Evolutionary conservation across 2,888 invertebrate genomes (phyloP).

Genomic region (Synergus itoensis): DNA sequence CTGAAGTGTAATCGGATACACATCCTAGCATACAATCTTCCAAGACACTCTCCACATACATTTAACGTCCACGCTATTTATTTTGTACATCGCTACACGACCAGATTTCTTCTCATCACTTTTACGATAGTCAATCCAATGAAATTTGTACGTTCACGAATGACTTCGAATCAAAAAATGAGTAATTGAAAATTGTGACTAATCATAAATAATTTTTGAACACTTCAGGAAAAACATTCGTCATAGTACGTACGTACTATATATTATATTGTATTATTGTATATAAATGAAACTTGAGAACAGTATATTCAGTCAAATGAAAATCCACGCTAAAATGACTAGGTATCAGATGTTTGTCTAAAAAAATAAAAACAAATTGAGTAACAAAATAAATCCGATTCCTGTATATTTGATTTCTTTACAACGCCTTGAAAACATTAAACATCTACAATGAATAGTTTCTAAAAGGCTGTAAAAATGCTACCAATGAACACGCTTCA

Average conservation of each 20-base stretch:
- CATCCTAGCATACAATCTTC: conserved; percentile 6
- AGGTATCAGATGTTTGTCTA: background rate
- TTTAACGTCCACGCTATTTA: conserved; percentile 5
- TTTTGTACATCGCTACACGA: conserved; percentile 12
- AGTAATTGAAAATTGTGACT: background rate
- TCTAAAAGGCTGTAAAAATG: conserved; percentile 25
- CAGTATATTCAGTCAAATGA: background rate
- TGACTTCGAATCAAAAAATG: background rate
- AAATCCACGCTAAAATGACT: background rate
- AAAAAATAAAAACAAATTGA: conserved; percentile 43
- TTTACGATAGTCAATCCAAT: conserved; percentile 7
- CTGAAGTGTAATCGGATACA: background rate
- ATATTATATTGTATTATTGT: background rate
- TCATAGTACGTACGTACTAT: background rate
- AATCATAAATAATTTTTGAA: background rate
- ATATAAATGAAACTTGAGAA: background rate
- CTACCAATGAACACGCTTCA: conserved; percentile 5
- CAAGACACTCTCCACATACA: conserved; percentile 5
- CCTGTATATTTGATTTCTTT: conserved; percentile 58
- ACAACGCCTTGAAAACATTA: conserved; percentile 52
- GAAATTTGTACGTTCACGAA: conserved; percentile 8
- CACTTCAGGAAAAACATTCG: background rate
- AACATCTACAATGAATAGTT: conserved; percentile 49
- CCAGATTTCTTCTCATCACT: background rate
- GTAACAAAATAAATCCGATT: conserved; percentile 59